Base-by-base conservation (phyloP, 2,113 vertebrate species). In the Barnardius zonarius region DNA sequence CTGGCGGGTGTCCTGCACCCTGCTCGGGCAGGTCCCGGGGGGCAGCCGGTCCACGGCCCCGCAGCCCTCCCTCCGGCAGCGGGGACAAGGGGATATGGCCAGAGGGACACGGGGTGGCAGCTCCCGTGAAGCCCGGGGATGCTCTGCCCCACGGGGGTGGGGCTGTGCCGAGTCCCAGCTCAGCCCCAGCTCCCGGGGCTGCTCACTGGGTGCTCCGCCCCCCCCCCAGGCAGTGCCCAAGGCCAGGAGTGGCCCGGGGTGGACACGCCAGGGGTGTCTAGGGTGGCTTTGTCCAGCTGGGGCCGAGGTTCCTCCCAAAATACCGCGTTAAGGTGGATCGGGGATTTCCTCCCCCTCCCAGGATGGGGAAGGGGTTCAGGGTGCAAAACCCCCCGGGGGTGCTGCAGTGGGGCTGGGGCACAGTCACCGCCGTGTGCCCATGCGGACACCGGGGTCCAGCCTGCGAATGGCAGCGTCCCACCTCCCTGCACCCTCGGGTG, bases 141-240 rank as follows among this genome's bases (percentile, higher is more conserved):
- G 35, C 51, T 63, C 39, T 18, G 30, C 6, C 15, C 43, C 59
- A 2, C 24, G 5, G 37, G 49, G 17, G 19, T 20, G 17, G 28
- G 24, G 43, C 27, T 55, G n/a, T 17, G 25, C 41, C 39, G 4
- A 0, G 2, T 28, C 13, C 83, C 46, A 12, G 23, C 39, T 49
- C 49, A 33, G 25, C 30, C 35, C 11, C 43, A 8, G n/a, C 66
- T 39, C 13, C 10, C 0, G 14, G 6, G 66, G 57, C 13, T 10
- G 49, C 57, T 57, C 67, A 19, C 1, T 15, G 46, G 44, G 35
- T 33, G 30, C 10, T 66, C 37, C 49, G 54, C 13, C 3, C 8
- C 4, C 22, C 27, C 0, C 3, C 37, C 4, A 9, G 52, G 63
- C 57, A 25, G 0, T 20, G 41, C 2, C 39, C 27, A 2, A 23